Base-by-base conservation (phyloP, 1,140 invertebrate species). In the Delia radicum region DNA sequence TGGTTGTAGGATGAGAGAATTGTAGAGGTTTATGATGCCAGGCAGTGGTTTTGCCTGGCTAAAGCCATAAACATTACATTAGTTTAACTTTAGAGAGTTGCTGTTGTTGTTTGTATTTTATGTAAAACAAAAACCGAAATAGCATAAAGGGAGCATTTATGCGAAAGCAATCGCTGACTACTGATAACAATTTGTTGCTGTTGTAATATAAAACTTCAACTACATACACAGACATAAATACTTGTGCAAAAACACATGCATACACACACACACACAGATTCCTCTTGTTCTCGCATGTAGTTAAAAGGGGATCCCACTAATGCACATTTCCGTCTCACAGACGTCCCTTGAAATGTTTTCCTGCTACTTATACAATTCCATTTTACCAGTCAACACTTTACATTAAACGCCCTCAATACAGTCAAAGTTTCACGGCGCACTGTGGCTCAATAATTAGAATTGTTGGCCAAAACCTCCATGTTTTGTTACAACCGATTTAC, bases 81-180 rank as follows among this genome's bases (percentile, higher is more conserved):
- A 67, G 63, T 67, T 67, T 67, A 31, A 67, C 63, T 69, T 69
- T 33, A 24, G 65, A 69, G 29, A 21, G 29, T 33, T 69, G 29
- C 21, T 31, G 65, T 18, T 28, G 65, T n/a, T n/a, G n/a, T n/a
- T n/a, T n/a, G n/a, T n/a, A n/a, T n/a, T n/a, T n/a, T n/a, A n/a
- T n/a, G n/a, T n/a, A n/a, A 69, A 69, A 69, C 21, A 8, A 69
- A 37, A 31, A 33, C 65, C 29, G 65, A 69, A 69, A 69, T 69
- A 29, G 65, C 31, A 69, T 33, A 69, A 69, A 33, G 62, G 65
- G 65, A 69, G 65, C 65, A 69, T 69, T 69, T 69, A 69, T 69
- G 65, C 65, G 31, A 69, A 69, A 69, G 65, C 65, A 69, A 69
- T 69, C 65, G 29, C 37, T 69, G 65, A 69, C 65, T 69, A 69